Evolutionary conservation across 1,140 invertebrate genomes (phyloP), one percentile per base, ranked within the genome.

Genomic region (Danaus melanippus): DNA sequence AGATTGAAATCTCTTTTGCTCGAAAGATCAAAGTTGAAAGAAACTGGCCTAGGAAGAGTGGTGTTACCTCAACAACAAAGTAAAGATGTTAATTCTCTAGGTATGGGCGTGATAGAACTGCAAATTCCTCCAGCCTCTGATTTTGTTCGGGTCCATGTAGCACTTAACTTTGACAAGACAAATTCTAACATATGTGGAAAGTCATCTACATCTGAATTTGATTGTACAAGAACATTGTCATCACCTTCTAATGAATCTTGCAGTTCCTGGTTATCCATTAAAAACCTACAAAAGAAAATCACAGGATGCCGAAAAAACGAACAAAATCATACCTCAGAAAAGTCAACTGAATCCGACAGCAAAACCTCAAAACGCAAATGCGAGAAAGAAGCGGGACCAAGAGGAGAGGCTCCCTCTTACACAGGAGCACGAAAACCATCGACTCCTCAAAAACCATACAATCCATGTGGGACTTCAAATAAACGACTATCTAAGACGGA

Each of bases 251-350:
- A 11, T 6, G 42, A n/a, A 7, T 43, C 53, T 32, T 3, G 6
- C 21, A 48, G 60, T 42, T 50, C 59, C 3, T 68, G 66, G 66
- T 46, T 68, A n/a, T 62, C 66, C 9, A 60, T 69, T 43, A 69
- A 61, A 50, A 64, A 58, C 41, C 54, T 64, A 15, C 60, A 69
- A 42, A 69, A 69, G 21, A 69, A 63, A 44, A 15, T 63, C 15
- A 41, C 64, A 9, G 55, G 56, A 21, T 42, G 46, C 6, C 21
- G 21, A 32, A 32, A 32, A 1, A 32, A 7, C 21, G 21, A 32
- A 32, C 21, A 32, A 32, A 32, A 8, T 32, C 21, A 32, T 32
- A 4, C 21, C 21, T 32, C 46, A 39, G 21, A n/a, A 49, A 46
- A 40, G 6, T 32, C 21, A 32, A 32, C 21, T 32, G 21, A 32